Evolutionary conservation across 2,113 vertebrate genomes (phyloP).

Genomic region (Anser brachyrhynchus): DNA sequence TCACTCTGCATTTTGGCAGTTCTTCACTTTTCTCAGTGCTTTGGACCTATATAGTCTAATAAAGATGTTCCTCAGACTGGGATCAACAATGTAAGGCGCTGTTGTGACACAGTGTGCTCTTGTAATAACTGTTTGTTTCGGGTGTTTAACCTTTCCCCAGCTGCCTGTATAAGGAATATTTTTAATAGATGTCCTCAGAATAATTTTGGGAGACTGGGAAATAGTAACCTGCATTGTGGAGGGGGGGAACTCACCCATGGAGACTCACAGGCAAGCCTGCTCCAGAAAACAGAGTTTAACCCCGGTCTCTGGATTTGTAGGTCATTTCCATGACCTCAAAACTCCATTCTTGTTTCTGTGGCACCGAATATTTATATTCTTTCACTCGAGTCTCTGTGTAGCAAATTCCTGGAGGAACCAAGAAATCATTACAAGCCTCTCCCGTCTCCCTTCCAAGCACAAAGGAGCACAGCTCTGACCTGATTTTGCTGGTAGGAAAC

Average conservation of each 20-base stretch:
- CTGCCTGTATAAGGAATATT: not conserved
- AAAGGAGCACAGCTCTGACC: not conserved
- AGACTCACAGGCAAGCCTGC: not conserved
- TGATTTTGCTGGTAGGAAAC: slow-evolving; percentile 15
- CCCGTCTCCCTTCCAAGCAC: not conserved
- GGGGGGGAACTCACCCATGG: not conserved
- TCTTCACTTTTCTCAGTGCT: not conserved
- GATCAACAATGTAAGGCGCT: not conserved
- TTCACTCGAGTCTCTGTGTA: not conserved
- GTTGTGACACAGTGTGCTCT: not conserved
- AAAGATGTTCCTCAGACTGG: fast-evolving
- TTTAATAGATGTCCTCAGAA: not conserved
- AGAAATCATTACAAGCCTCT: not conserved
- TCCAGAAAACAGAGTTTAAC: not conserved
- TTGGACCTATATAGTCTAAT: not conserved
- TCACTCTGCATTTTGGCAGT: not conserved
- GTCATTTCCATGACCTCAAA: slow-evolving; percentile 1
- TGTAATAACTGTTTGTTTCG: not conserved
- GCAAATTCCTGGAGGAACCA: slow-evolving; percentile 30
- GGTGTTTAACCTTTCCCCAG: not conserved
- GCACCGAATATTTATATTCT: not conserved
- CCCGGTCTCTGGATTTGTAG: not conserved
- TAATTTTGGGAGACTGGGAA: not conserved
- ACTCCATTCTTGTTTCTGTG: not conserved
- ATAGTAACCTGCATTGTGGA: not conserved